Conservation (phyloP, 2,113 vertebrate genomes). For the Nanger granti region DNA sequence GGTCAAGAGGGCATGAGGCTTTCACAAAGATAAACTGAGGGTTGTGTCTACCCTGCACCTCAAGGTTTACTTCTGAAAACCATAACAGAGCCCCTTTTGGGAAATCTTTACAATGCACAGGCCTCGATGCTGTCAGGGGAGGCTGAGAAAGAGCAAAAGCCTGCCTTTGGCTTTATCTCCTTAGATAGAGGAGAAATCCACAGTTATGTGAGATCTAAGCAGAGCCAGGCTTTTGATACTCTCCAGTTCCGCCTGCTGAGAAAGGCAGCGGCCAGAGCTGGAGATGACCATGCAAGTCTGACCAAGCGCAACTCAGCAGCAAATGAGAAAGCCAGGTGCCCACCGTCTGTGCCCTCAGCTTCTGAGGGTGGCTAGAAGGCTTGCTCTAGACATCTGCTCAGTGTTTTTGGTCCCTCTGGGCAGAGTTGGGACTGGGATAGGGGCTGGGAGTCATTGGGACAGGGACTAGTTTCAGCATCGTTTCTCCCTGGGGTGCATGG, state of each 20-base stretch:
- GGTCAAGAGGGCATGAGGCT: neutral
- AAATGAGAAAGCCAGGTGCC: neutral
- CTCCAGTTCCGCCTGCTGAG: constrained; percentile 52
- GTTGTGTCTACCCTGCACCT: neutral
- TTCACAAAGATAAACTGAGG: neutral
- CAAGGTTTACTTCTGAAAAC: constrained; percentile 46
- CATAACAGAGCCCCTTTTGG: neutral
- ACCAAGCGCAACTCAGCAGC: neutral
- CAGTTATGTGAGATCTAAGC: constrained; percentile 33
- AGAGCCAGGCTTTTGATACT: constrained; percentile 57
- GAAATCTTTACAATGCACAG: constrained; percentile 52
- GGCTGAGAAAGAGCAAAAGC: constrained; percentile 42
- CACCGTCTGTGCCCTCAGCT: neutral
- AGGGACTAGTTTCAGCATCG: neutral
- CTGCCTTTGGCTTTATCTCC: constrained; percentile 60
- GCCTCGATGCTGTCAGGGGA: constrained; percentile 47
- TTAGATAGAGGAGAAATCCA: constrained; percentile 54
- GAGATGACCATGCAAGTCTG: neutral
- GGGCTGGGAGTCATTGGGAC: neutral
- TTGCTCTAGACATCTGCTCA: neutral
- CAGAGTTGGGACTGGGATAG: neutral
- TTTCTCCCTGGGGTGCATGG: neutral
- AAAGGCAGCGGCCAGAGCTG: neutral
- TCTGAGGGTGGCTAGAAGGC: neutral
- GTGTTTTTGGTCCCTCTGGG: neutral